Base-by-base conservation (phyloP, 2,888 invertebrate genomes). In the Entomobrya proxima region DNA sequence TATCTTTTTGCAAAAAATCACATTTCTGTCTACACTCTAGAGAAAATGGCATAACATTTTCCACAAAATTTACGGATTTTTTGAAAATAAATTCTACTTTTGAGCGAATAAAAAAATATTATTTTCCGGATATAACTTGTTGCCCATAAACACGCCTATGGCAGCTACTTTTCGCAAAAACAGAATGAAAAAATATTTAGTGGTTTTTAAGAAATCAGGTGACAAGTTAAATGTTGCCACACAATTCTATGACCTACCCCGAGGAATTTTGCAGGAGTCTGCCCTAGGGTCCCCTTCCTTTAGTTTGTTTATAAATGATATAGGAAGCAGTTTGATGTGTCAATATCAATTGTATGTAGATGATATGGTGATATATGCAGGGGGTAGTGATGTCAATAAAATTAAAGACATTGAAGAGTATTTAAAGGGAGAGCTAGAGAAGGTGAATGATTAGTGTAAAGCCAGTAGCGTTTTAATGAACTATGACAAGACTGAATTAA, bases 141-240 rank as follows among this genome's bases (percentile, higher is more conserved):
- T n/a, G n/a, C n/a, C n/a, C n/a, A n/a, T n/a, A n/a, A n/a, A n/a
- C n/a, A n/a, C n/a, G n/a, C n/a, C n/a, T n/a, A n/a, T n/a, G n/a
- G n/a, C n/a, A n/a, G 30, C 44, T 1, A 78, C 86, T 55, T 78
- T 90, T 5, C 5, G 89, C 18, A 1, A 27, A 24, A 90, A 89
- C 30, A 61, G 90, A 13, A 61, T 35, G 61, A 37, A 50, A 72
- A 82, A n/a, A n/a, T n/a, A 40, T 37, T 21, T 35, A 13, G 0
- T 78, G 13, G 18, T 35, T 4, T 79, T 75, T 75, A 64, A 75
- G 18, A 18, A n/a, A n/a, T n/a, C n/a, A n/a, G n/a, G n/a, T n/a
- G n/a, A n/a, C n/a, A n/a, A n/a, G n/a, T n/a, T 6, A 64, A 52
- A 15, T 15, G 52, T 11, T 52, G n/a, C 6, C 6, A 6, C 7